Percentiles rank a stretch among this genome's conserved stretches.
phyloP scores from a whole-genome alignment of 2,113 vertebrate genomes.

The Nanorana parkeri region DNA sequence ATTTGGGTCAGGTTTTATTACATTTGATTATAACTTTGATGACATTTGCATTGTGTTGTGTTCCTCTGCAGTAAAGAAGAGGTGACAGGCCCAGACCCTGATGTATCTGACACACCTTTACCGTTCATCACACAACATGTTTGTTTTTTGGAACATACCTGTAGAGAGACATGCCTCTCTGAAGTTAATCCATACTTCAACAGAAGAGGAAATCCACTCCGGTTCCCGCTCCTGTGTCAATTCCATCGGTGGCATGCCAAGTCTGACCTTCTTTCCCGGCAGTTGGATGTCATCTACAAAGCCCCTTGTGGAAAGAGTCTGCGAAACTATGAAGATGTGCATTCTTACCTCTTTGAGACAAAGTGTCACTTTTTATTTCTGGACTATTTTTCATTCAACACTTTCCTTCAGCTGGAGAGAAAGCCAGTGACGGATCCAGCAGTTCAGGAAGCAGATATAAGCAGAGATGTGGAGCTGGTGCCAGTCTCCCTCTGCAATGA shows the following conservation, averaged over 20 bases:
- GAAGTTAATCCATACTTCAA: constrained; percentile 62
- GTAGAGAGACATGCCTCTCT: constrained; percentile 77
- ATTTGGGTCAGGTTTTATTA: no score
- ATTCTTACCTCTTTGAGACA: constrained; percentile 80
- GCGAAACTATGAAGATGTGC: constrained; percentile 79
- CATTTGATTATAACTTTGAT: no score
- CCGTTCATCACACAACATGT: constrained; percentile 19
- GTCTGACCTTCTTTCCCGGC: constrained; percentile 64
- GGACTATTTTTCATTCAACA: constrained; percentile 91
- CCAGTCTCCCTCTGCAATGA: constrained; percentile 81
- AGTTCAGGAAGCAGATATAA: constrained; percentile 82
- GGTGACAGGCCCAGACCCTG: neutral
- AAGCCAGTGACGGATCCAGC: constrained; percentile 59
- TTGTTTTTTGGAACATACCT: constrained; percentile 69
- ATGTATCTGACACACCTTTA: neutral
- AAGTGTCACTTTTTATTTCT: constrained; percentile 80
- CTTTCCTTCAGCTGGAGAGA: constrained; percentile 74
- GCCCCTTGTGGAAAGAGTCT: constrained; percentile 88
- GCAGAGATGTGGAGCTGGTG: constrained; percentile 80
- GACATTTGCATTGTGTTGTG: neutral
- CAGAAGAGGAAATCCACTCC: constrained; percentile 84
- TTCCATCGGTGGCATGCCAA: constrained; percentile 82
- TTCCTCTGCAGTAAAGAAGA: constrained; percentile 12
- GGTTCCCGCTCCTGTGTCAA: constrained; percentile 79
- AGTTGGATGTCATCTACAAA: constrained; percentile 80